Evolutionary conservation across 2,888 invertebrate genomes (phyloP), one percentile per base, ranked within the genome.

Genomic region (Lithosia quadra): DNA sequence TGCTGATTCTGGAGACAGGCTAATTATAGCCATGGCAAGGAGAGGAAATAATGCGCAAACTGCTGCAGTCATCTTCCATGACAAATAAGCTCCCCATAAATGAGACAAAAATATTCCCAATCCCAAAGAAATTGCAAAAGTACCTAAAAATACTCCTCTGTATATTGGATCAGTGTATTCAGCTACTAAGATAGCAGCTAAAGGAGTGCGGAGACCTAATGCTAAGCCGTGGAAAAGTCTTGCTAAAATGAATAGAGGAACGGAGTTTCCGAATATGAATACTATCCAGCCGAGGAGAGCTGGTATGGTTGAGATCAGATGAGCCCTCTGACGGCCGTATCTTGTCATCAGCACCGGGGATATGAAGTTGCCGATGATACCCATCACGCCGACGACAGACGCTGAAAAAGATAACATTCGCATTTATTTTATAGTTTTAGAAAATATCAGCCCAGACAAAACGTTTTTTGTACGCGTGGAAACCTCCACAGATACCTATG

Each of bases 51-150:
- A 69, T 0, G 95, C 91, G 72, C 96, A 95, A 0, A 96, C 91
- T 0, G 95, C 88, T 0, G 96, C 96, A 0, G 96, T 95, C 64
- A 92, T 89, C 78, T 95, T 92, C 96, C 96, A 97, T 4, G 95
- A 88, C 4, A 96, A 84, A 84, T 95, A 95, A 0, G 96, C 96
- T 1, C 97, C 97, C 83, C 97, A 92, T 0, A 95, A 82, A 84
- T 97, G 97, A 0, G 96, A 95, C 0, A 96, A 71, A 18, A 97
- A 92, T 67, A 97, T 96, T 0, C 97, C 97, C 63, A 95, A 63
- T 0, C 97, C 96, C 39, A 97, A 91, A 0, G 96, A 95, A 64
- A 97, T 93, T 0, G 96, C 96, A 33, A 96, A 95, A 0, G 96
- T 95, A 18, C 97, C 95, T 39, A 96, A 91, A 49, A 97, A 94